phyloP scores from a whole-genome alignment of 2,888 invertebrate species.

The Dromius quadrimaculatus region DNA sequence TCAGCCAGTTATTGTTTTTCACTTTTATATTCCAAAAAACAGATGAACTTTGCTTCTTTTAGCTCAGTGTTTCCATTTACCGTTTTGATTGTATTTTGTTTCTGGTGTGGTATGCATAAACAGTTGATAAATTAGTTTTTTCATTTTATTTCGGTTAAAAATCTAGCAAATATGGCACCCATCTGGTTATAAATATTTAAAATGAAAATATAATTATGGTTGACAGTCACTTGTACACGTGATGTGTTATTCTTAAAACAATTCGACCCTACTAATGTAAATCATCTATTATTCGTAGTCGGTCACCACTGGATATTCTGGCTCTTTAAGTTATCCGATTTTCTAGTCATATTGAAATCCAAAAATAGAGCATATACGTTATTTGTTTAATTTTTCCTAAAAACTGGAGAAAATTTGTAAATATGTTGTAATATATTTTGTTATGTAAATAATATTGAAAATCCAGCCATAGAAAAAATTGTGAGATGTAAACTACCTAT shows the following conservation, averaged over 20 bases:
- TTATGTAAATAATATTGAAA: constrained; percentile 26
- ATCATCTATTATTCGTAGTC: background rate
- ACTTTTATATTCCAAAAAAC: too few relatives aligned
- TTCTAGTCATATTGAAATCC: constrained; percentile 22
- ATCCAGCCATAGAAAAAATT: constrained; percentile 9
- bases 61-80: too few relatives aligned
- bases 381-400: constrained; percentile 25
- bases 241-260: background rate
- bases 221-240: too few relatives aligned
- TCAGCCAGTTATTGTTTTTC: too few relatives aligned
- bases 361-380: constrained; percentile 9
- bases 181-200: background rate
- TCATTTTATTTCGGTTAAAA: too few relatives aligned
- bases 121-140: too few relatives aligned
- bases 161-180: too few relatives aligned
- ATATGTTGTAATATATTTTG: constrained; percentile 31
- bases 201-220: too few relatives aligned
- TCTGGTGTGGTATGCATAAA: too few relatives aligned
- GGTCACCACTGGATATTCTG: constrained; percentile 11
- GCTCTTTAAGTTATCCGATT: background rate
- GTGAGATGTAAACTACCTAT: background rate
- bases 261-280: background rate
- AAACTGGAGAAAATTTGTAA: constrained; percentile 25
- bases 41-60: too few relatives aligned
- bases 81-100: too few relatives aligned